Conservation (phyloP, 2,888 invertebrate species). For the Erynnis tages region DNA sequence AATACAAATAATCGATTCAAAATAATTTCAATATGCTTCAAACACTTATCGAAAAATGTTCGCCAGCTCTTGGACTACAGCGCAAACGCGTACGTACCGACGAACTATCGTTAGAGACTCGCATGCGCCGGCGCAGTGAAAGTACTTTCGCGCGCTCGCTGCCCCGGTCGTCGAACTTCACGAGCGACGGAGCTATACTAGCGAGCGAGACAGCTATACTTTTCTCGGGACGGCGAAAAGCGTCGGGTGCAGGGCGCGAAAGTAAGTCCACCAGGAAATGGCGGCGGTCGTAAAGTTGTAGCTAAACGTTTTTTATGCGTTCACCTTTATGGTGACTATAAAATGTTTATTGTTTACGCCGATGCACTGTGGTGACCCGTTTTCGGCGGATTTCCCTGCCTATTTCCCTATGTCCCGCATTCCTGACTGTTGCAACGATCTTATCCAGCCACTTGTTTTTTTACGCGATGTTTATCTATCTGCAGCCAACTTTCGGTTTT, state of each 20-base stretch:
- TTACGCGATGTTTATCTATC: neutral
- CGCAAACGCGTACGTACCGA: conserved; percentile 59
- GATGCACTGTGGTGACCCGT: conserved; percentile 29
- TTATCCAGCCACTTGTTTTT: neutral
- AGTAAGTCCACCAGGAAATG: conserved; percentile 72
- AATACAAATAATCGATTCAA: too few species aligned
- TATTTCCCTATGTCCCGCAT: conserved; percentile 27
- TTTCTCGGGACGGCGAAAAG: conserved; percentile 72
- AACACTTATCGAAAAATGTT: too few species aligned
- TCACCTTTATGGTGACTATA: conserved; percentile 59
- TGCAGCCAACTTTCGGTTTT: neutral
- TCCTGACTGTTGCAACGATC: conserved; percentile 4
- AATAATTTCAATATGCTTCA: too few species aligned
- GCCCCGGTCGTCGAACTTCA: conserved; percentile 76
- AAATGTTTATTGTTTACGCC: conserved; percentile 50
- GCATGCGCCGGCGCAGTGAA: conserved; percentile 75
- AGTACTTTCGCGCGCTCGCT: conserved; percentile 79
- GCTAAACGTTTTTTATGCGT: conserved; percentile 64
- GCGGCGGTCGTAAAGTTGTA: conserved; percentile 53
- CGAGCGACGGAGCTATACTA: conserved; percentile 43
- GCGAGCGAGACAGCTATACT: conserved; percentile 54
- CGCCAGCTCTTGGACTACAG: too few species aligned
- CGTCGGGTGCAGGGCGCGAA: conserved; percentile 57
- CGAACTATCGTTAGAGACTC: conserved; percentile 58
- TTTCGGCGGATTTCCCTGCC: conserved; percentile 30